Evolutionary conservation across 1,140 invertebrate species (phyloP).

Genomic region (Argopecten irradians): DNA sequence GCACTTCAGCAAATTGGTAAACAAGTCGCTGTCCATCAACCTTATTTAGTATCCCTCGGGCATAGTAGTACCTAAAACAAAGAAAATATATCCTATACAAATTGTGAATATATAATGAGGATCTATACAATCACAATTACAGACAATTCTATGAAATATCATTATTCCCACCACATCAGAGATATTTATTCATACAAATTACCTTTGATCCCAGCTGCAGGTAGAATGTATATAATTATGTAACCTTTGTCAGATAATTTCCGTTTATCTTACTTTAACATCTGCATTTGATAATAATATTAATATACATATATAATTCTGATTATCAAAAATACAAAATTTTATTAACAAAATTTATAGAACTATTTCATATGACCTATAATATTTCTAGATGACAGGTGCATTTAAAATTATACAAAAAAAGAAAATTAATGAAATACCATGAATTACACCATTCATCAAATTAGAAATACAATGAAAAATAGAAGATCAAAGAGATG

Average conservation of each 20-base stretch:
- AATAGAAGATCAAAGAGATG: too few species aligned
- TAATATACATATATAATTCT: not conserved
- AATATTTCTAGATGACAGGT: too few species aligned
- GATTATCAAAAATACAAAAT: too few species aligned
- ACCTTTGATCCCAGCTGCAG: not conserved
- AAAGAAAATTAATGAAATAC: too few species aligned
- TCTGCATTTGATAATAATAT: not conserved
- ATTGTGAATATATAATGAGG: not conserved
- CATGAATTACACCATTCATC: too few species aligned
- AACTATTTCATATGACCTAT: too few species aligned
- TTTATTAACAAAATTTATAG: too few species aligned
- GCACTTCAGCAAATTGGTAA: slow-evolving; percentile 99
- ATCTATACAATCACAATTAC: not conserved
- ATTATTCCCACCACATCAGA: not conserved
- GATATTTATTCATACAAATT: not conserved
- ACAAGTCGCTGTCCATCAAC: slow-evolving; percentile 99
- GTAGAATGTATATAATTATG: not conserved
- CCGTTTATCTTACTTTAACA: not conserved
- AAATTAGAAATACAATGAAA: too few species aligned
- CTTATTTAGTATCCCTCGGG: slow-evolving; percentile 98
- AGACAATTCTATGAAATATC: not conserved
- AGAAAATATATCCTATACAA: slow-evolving; percentile 23
- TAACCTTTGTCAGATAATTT: not conserved
- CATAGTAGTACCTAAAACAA: slow-evolving; percentile 94
- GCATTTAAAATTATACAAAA: too few species aligned